Evolutionary conservation across 2,888 invertebrate genomes (phyloP), one percentile per base, ranked within the genome.

Genomic region (Leucophenga montana): DNA sequence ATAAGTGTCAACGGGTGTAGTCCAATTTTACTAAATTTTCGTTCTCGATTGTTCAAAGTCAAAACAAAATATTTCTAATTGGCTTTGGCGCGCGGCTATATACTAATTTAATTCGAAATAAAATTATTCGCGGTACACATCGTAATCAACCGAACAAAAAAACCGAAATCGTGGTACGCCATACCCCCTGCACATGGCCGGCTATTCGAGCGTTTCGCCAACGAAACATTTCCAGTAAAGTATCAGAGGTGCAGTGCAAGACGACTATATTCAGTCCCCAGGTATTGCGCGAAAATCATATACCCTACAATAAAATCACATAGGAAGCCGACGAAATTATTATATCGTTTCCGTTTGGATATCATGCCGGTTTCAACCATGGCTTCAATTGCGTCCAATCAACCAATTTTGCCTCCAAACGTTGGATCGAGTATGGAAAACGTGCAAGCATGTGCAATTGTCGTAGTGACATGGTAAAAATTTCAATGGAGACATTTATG

Each of bases 371-470:
- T 0, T 99, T 98, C 85, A 99, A 99, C 88, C 97, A 98, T 87
- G 99, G 99, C 0, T 99, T 97, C 85, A 99, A 99, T 87, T 95
- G 97, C 83, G 99, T 99, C 0, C 99, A 99, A 88, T 98, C 98
- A 0, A 99, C 99, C 0, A 99, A 99, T 90, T 99, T 99, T 90
- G 99, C 99, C 0, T 94, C 96, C 1, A 94, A 94, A 0, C 91
- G 99, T 70, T 99, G 99, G 99, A 95, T 99, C 3, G 99, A 99
- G 86, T 99, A 98, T 88, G 99, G 99, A 0, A 98, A 98, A 88
- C 80, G 87, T 4, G 86, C 90, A 92, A 78, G 95, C 94, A 18
- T 91, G 77, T 97, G 97, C 83, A 93, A 79, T 44, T 89, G 89
- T 66, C 85, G 86, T 14, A 86, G 81, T 79, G 98, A 98, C 85